Evolutionary conservation across 2,888 invertebrate genomes (phyloP).

Genomic region (Sesia apiformis): DNA sequence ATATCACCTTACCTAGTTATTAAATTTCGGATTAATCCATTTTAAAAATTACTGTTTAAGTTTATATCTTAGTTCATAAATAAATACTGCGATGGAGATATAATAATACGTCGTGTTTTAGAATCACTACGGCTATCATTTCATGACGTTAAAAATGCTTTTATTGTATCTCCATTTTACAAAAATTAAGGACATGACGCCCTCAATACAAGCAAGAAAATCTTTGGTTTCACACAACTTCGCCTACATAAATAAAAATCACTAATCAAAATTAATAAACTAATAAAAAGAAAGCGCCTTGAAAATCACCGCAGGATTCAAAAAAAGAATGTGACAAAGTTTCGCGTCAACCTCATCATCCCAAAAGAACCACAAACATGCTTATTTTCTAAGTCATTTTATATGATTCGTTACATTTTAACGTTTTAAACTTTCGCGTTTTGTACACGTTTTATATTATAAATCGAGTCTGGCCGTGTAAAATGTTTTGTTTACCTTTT

Average conservation of each 20-base stretch:
- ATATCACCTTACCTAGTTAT: constrained; percentile 71
- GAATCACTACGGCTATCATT: constrained; percentile 17
- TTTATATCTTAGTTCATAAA: constrained; percentile 34
- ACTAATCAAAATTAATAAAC: constrained; percentile 15
- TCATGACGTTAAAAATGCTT: constrained; percentile 16
- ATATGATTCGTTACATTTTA: constrained; percentile 3
- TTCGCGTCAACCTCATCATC: constrained; percentile 34
- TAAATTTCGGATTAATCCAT: constrained; percentile 65
- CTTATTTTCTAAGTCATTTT: constrained; percentile 41
- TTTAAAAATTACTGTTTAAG: constrained; percentile 55
- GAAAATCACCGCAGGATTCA: constrained; percentile 17
- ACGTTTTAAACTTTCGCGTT: too few species aligned
- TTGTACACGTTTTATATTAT: too few species aligned
- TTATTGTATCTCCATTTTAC: constrained; percentile 1
- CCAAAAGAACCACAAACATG: constrained; percentile 20
- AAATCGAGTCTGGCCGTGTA: too few species aligned
- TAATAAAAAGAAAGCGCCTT: constrained; percentile 10
- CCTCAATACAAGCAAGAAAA: constrained; percentile 13
- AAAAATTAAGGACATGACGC: not conserved
- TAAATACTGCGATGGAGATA: constrained; percentile 27
- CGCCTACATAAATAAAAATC: constrained; percentile 28
- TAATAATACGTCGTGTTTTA: constrained; percentile 15
- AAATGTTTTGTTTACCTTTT: too few species aligned
- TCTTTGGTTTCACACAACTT: constrained; percentile 32
- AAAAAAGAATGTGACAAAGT: constrained; percentile 13